Evolutionary conservation across 2,113 vertebrate species (phyloP).

Genomic region (Piaya cayana): DNA sequence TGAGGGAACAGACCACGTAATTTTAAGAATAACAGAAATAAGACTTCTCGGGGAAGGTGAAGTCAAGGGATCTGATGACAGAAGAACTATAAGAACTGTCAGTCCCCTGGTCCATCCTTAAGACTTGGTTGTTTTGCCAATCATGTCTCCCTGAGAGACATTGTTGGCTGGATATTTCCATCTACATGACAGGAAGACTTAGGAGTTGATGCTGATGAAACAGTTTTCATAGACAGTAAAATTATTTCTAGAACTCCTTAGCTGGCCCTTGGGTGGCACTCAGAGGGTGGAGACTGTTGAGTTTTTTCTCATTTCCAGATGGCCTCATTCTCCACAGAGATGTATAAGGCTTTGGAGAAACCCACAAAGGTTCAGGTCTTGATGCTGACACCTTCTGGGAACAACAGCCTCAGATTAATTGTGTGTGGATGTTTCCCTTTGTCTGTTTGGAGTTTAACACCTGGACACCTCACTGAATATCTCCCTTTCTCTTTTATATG

Average conservation of each 20-base stretch:
- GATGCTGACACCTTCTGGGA: not conserved
- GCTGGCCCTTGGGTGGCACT: not conserved
- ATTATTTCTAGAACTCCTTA: not conserved
- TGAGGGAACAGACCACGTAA: not conserved
- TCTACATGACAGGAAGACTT: not conserved
- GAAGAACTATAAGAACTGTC: not conserved
- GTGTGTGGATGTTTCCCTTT: not conserved
- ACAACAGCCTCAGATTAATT: not conserved
- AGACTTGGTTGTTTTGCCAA: not conserved
- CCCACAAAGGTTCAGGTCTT: not conserved
- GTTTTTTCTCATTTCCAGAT: not conserved
- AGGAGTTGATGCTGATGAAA: not conserved
- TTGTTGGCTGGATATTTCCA: not conserved
- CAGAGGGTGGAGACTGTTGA: not conserved
- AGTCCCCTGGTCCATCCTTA: not conserved
- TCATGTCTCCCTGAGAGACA: not conserved
- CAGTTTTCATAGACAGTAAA: not conserved
- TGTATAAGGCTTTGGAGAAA: not conserved
- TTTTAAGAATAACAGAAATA: not conserved
- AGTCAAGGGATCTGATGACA: not conserved
- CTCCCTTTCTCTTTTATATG: not conserved
- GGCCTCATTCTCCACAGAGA: not conserved
- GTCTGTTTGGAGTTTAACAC: not conserved
- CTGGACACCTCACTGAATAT: not conserved
- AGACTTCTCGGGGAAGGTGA: not conserved